Conservation (phyloP, 2,888 invertebrate species). For the Trichopria drosophilae region DNA sequence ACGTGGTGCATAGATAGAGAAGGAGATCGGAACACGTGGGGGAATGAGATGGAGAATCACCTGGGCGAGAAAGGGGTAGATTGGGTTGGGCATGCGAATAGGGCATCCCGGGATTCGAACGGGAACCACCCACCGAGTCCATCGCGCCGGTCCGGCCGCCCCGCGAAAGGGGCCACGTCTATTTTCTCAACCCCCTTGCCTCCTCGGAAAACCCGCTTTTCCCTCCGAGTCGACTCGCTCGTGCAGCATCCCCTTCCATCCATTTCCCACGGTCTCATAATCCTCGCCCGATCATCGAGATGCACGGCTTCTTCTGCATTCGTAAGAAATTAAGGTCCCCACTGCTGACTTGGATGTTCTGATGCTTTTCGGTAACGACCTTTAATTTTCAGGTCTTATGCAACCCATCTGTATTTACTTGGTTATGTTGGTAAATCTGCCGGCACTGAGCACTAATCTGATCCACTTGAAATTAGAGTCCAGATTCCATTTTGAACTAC, state of each 20-base stretch:
- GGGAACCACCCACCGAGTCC: constrained; percentile 60
- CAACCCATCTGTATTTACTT: too few relatives aligned
- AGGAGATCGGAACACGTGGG: constrained; percentile 14
- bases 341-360: neutral
- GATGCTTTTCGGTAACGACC: too few relatives aligned
- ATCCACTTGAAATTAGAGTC: too few relatives aligned
- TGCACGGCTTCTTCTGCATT: constrained; percentile 20
- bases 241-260: constrained; percentile 15
- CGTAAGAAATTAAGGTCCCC: constrained; percentile 17
- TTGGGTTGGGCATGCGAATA: constrained; percentile 61
- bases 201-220: constrained; percentile 31
- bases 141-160: constrained; percentile 58
- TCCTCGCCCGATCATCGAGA: constrained; percentile 29
- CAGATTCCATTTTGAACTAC: too few relatives aligned
- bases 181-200: constrained; percentile 44
- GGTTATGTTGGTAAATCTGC: too few relatives aligned
- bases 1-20: too few relatives aligned
- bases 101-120: constrained; percentile 60
- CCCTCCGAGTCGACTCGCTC: constrained; percentile 30
- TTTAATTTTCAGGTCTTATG: too few relatives aligned
- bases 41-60: constrained; percentile 27
- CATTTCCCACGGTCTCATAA: constrained; percentile 14
- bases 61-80: constrained; percentile 44
- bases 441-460: too few relatives aligned
- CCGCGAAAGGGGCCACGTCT: constrained; percentile 47